Percentiles rank a stretch among this genome's conserved stretches.
These are phyloP conservation scores for Antedon bifida DNA, from an alignment of 35 echinoderm and acorn worm genomes.

Conservation along the genomic window DNA sequence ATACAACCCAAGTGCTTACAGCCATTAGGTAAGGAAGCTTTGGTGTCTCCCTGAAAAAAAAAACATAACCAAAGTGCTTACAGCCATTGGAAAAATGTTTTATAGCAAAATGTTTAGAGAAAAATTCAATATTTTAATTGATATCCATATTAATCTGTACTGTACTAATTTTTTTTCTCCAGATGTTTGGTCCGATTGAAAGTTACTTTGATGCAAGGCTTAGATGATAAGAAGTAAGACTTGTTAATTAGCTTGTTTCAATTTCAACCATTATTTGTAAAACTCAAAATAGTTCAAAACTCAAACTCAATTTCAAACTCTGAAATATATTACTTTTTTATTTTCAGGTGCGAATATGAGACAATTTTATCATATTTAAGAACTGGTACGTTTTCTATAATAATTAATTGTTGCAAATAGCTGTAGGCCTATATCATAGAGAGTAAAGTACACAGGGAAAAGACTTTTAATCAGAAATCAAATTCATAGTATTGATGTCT, in stretches of 20 bases:
- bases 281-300: neutral
- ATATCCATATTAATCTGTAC: neutral
- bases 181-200: slow-evolving; percentile 51
- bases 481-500: too few species aligned
- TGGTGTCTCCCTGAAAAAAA: neutral
- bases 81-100: neutral
- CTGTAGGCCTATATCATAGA: too few species aligned
- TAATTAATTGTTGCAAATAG: too few species aligned
- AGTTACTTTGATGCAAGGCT: slow-evolving; percentile 25
- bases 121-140: neutral
- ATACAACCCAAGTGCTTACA: slow-evolving; percentile 58
- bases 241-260: neutral
- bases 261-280: neutral
- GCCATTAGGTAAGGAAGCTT: slow-evolving; percentile 40
- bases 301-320: neutral
- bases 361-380: slow-evolving; percentile 25
- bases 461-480: too few species aligned
- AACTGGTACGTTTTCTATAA: slow-evolving; percentile 25
- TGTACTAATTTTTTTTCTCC: neutral
- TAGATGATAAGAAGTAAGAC: slow-evolving; percentile 28
- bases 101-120: neutral
- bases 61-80: neutral
- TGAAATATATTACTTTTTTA: neutral
- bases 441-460: too few species aligned
- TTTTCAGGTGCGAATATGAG: slow-evolving; percentile 17